Evolutionary conservation across 2,113 vertebrate species (phyloP).

Genomic region (Muntiacus muntjak): DNA sequence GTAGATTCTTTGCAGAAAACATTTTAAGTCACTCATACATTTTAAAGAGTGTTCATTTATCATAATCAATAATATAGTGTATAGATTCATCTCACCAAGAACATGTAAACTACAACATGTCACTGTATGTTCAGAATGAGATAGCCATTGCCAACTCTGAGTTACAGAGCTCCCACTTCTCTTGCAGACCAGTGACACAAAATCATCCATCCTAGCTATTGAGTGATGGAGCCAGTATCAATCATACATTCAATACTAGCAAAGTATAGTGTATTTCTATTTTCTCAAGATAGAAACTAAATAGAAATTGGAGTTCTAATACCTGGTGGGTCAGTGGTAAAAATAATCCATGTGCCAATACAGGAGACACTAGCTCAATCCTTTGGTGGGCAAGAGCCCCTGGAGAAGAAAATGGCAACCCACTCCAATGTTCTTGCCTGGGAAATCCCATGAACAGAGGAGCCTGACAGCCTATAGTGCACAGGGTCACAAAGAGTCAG

Average conservation of each 20-base stretch:
- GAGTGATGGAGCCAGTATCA: background rate
- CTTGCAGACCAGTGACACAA: background rate
- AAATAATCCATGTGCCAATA: background rate
- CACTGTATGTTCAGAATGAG: background rate
- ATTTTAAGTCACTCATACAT: background rate
- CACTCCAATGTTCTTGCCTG: too few relatives aligned
- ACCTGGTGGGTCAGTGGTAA: background rate
- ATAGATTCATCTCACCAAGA: background rate
- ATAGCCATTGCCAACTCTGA: background rate
- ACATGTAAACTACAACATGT: background rate
- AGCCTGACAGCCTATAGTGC: too few relatives aligned
- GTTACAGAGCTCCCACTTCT: background rate
- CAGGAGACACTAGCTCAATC: too few relatives aligned
- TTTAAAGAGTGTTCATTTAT: background rate
- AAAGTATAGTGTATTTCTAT: background rate
- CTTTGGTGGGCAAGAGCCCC: too few relatives aligned
- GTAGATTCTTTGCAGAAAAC: background rate
- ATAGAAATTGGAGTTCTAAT: background rate
- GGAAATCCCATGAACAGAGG: too few relatives aligned
- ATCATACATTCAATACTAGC: background rate
- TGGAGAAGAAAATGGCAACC: too few relatives aligned
- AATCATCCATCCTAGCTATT: background rate
- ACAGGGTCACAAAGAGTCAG: too few relatives aligned
- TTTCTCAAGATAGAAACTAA: background rate
- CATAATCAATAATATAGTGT: background rate